Conservation (phyloP, 2,888 invertebrate species). For the Mechanitis mazaeus region DNA sequence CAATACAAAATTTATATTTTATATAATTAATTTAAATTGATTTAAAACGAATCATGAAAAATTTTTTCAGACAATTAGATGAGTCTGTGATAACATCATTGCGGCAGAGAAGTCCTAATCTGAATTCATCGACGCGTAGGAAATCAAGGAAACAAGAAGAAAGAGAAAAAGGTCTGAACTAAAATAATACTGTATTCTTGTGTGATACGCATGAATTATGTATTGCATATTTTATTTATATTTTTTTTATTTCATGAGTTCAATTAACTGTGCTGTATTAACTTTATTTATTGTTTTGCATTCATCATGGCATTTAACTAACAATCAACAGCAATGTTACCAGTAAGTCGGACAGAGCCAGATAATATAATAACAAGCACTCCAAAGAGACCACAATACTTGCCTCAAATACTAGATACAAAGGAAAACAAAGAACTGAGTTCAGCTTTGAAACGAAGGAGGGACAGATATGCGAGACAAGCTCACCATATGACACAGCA, state of each 20-base stretch:
- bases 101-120: slow-evolving; percentile 67
- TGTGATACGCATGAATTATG: slow-evolving; percentile 21
- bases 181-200: slow-evolving; percentile 4
- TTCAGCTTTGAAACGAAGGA: slow-evolving; percentile 85
- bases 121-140: slow-evolving; percentile 80
- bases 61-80: slow-evolving; percentile 76
- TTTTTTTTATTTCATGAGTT: slow-evolving; percentile 9
- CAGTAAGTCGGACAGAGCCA: slow-evolving; percentile 46
- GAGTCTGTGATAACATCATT: slow-evolving; percentile 84
- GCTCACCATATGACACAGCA: slow-evolving; percentile 90
- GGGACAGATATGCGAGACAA: slow-evolving; percentile 90
- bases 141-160: slow-evolving; percentile 79
- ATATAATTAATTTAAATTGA: not conserved
- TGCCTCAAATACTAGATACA: slow-evolving; percentile 53
- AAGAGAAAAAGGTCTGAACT: slow-evolving; percentile 83
- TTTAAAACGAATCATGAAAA: slow-evolving; percentile 2
- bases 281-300: slow-evolving; percentile 21
- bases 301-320: slow-evolving; percentile 52
- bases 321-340: slow-evolving; percentile 51
- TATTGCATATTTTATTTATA: slow-evolving; percentile 15
- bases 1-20: slow-evolving; percentile 1
- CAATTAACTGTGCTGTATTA: slow-evolving; percentile 9
- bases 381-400: slow-evolving; percentile 39
- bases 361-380: slow-evolving; percentile 46
- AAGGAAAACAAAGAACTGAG: slow-evolving; percentile 83